Conservation (phyloP, 2,113 vertebrate genomes). For the Brienomyrus longianalis region DNA sequence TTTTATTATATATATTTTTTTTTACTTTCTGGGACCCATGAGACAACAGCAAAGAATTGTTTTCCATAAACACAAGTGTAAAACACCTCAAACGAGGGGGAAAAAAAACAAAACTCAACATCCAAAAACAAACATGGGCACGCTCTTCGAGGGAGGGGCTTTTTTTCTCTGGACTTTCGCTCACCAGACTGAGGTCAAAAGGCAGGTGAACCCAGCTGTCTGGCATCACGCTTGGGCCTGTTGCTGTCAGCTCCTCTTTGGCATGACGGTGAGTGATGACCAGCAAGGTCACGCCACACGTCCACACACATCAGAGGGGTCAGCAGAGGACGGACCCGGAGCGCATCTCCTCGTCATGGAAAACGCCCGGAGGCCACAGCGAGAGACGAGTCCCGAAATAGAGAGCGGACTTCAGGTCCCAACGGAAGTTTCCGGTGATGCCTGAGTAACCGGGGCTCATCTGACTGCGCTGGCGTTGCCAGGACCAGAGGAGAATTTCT, state of each 20-base stretch:
- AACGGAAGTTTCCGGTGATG: background rate
- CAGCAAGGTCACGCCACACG: background rate
- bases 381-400: background rate
- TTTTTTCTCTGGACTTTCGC: background rate
- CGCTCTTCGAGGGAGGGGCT: background rate
- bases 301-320: background rate
- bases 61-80: slow-evolving; percentile 48
- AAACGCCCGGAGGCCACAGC: background rate
- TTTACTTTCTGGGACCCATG: slow-evolving; percentile 46
- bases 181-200: background rate
- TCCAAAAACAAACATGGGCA: background rate
- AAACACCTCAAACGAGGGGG: slow-evolving; percentile 39
- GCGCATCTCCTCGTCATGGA: background rate
- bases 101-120: slow-evolving; percentile 1
- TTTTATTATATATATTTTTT: slow-evolving; percentile 33
- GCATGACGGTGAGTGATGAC: background rate
- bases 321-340: background rate
- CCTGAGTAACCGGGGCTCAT: background rate
- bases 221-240: background rate
- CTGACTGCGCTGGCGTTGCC: background rate
- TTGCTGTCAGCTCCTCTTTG: background rate
- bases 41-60: slow-evolving; percentile 21
- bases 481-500: background rate
- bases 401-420: background rate
- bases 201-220: slow-evolving; percentile 15